A percentile compares a stretch with the other conserved stretches of the same genome.
These are phyloP conservation scores for Spisula solida DNA, from an alignment of 2,888 invertebrate species.

Conservation along the genomic window DNA sequence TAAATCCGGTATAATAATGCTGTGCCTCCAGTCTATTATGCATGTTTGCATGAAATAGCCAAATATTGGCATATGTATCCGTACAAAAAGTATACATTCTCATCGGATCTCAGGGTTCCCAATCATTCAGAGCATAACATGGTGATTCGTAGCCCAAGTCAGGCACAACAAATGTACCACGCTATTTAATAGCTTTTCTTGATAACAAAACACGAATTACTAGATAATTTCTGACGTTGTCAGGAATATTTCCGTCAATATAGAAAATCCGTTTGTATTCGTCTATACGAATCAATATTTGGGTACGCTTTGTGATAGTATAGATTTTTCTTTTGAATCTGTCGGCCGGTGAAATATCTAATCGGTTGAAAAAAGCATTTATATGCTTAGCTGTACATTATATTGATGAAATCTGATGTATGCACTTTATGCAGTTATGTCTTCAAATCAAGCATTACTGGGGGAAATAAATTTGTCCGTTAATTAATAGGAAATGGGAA, in stretches of 20 bases:
- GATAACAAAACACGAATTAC: constrained; percentile 1
- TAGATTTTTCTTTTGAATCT: constrained; percentile 42
- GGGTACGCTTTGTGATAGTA: constrained; percentile 32
- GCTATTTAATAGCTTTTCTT: constrained; percentile 17
- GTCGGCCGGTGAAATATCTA: constrained; percentile 30
- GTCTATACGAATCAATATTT: constrained; percentile 31
- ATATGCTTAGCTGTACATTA: constrained; percentile 22
- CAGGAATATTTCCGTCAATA: neutral
- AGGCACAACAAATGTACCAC: neutral
- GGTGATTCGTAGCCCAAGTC: neutral
- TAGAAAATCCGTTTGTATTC: constrained; percentile 19
- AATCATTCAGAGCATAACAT: too few relatives aligned
- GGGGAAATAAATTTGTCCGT: neutral
- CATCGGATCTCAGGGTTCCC: too few relatives aligned
- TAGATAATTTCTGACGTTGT: constrained; percentile 10
- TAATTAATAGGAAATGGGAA: neutral
- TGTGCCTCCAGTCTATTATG: too few relatives aligned
- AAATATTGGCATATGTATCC: too few relatives aligned
- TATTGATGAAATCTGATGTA: constrained; percentile 14
- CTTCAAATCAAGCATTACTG: neutral
- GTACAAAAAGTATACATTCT: too few relatives aligned
- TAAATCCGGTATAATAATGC: too few relatives aligned
- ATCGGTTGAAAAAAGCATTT: constrained; percentile 31
- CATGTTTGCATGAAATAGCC: too few relatives aligned
- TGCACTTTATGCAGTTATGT: constrained; percentile 4